Conservation (phyloP, 2,113 vertebrate genomes). For the Scolopax mira region DNA sequence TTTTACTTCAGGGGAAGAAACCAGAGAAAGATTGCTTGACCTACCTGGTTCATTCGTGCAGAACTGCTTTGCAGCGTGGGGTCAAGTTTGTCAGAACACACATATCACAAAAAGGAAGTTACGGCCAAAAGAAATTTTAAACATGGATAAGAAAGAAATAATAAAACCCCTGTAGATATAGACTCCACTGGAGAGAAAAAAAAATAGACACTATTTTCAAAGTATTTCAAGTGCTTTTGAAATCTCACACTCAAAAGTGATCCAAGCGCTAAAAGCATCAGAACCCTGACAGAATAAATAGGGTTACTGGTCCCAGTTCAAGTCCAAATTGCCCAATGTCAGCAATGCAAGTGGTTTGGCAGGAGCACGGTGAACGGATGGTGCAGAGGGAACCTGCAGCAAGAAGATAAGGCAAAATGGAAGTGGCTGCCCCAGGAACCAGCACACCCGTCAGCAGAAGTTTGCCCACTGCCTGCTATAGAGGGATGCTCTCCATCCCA, state of each 20-base stretch:
- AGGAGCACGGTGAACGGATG: background rate
- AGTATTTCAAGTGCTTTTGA: background rate
- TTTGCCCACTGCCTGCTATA: background rate
- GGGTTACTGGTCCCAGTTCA: background rate
- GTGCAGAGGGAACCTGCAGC: background rate
- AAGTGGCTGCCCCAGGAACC: background rate
- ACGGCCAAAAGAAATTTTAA: background rate
- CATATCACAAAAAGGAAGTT: background rate
- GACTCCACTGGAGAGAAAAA: background rate
- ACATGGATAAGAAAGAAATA: background rate
- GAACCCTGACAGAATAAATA: background rate
- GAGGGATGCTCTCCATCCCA: background rate
- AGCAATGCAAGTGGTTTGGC: background rate
- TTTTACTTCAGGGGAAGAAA: background rate
- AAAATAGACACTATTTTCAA: background rate
- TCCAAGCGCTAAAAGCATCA: background rate
- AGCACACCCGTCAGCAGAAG: background rate
- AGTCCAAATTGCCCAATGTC: background rate
- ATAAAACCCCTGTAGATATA: background rate
- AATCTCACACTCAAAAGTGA: background rate
- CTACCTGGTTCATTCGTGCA: constrained; percentile 16
- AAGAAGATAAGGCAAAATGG: background rate
- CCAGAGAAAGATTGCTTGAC: background rate
- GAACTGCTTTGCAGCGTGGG: background rate
- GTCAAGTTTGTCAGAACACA: constrained; percentile 27